These are phyloP conservation scores for Drosophila leonis DNA, from an alignment of 2,888 invertebrate species.

Conservation along the genomic window DNA sequence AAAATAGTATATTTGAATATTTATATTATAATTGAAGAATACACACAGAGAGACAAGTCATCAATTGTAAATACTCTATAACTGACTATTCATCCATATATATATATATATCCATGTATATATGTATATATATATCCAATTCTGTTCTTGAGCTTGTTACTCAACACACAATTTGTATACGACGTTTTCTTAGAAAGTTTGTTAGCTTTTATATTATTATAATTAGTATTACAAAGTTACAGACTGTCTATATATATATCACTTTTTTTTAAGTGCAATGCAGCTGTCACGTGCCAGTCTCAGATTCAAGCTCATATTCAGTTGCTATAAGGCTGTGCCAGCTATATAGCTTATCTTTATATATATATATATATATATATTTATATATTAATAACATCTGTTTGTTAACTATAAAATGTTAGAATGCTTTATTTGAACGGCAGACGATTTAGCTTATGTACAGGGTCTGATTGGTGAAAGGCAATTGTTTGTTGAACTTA, in stretches of 20 bases:
- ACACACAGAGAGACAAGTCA: background rate
- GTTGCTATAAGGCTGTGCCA: background rate
- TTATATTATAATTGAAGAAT: background rate
- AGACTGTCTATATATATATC: background rate
- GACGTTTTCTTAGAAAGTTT: background rate
- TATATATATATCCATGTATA: too few relatives aligned
- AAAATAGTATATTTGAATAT: background rate
- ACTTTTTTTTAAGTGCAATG: background rate
- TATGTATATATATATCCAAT: too few relatives aligned
- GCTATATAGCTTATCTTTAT: background rate
- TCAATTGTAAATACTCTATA: background rate
- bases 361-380: background rate
- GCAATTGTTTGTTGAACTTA: constrained; percentile 31
- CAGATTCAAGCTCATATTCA: background rate
- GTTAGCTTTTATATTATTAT: background rate
- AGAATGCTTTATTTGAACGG: constrained; percentile 48
- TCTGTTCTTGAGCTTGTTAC: background rate
- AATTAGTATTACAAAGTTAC: background rate
- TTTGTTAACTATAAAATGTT: constrained; percentile 26
- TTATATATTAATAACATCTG: background rate
- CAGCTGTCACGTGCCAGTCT: background rate
- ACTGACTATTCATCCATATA: too few relatives aligned
- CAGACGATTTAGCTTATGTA: constrained; percentile 49
- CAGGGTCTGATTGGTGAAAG: constrained; percentile 37
- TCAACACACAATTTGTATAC: background rate